A percentile compares a stretch with the other conserved stretches of the same genome.
Conservation (phyloP, 30 jellyfish, hydroid and myxozoan genomes). For the Turritopsis dohrnii region DNA sequence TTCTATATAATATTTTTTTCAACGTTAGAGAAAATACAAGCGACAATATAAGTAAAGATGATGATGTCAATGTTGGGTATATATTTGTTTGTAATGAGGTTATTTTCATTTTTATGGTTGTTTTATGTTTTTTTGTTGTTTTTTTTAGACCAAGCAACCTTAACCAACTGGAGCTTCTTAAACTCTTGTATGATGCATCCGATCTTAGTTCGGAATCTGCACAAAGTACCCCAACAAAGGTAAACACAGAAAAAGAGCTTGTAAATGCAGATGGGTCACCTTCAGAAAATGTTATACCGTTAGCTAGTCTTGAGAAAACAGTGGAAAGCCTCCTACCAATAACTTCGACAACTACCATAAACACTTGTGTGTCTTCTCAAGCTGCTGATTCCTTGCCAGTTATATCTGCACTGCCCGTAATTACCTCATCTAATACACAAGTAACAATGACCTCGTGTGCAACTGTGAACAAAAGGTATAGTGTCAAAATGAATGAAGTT, state of each 20-base stretch:
- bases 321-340: neutral
- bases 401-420: neutral
- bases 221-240: neutral
- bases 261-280: neutral
- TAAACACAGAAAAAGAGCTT: neutral
- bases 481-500: neutral
- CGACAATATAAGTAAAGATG: neutral
- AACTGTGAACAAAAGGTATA: neutral
- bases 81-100: neutral
- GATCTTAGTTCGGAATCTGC: neutral
- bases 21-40: neutral
- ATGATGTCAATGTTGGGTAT: neutral
- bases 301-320: neutral
- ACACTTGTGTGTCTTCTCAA: neutral
- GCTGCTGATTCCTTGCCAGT: neutral
- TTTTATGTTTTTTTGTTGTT: neutral
- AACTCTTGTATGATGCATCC: neutral
- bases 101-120: neutral
- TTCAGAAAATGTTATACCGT: neutral
- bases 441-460: neutral
- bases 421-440: neutral
- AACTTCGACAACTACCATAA: neutral
- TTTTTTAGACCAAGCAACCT: neutral
- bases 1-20: neutral
- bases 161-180: neutral